phyloP scores from a whole-genome alignment of 1,140 invertebrate genomes.

The Drosophila mojavensis region DNA sequence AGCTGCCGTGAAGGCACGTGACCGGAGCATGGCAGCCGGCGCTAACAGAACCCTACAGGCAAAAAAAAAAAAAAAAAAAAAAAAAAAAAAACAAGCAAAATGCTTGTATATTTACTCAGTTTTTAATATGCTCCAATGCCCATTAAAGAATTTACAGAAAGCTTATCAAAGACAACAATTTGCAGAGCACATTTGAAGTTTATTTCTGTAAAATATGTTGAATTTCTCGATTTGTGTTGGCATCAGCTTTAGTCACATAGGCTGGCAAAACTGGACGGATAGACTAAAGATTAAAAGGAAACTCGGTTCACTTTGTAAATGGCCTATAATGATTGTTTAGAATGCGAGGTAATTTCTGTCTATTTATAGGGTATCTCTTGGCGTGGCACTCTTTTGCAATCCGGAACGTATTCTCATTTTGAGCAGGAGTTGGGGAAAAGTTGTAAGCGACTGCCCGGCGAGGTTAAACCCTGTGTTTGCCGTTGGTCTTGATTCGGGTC shows the following conservation, averaged over 20 bases:
- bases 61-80: slow-evolving; percentile 11
- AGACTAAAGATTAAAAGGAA: too few relatives aligned
- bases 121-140: slow-evolving; percentile 13
- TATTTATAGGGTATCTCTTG: neutral
- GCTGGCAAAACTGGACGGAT: too few relatives aligned
- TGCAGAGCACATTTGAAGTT: neutral
- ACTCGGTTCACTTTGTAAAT: too few relatives aligned
- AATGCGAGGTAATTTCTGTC: too few relatives aligned
- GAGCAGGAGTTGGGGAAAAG: slow-evolving; percentile 66
- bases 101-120: slow-evolving; percentile 9
- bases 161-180: neutral
- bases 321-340: too few relatives aligned
- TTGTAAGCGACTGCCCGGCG: slow-evolving; percentile 53
- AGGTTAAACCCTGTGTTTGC: slow-evolving; percentile 27
- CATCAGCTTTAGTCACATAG: too few relatives aligned
- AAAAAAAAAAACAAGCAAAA: too few relatives aligned
- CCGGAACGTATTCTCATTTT: slow-evolving; percentile 2
- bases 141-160: neutral
- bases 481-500: slow-evolving; percentile 45
- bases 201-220: too few relatives aligned
- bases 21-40: slow-evolving; percentile 4
- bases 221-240: too few relatives aligned
- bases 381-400: neutral
- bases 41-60: neutral
- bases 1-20: slow-evolving; percentile 27